phyloP scores from a whole-genome alignment of 2,888 invertebrate genomes.

The Leucophora obtusa region DNA sequence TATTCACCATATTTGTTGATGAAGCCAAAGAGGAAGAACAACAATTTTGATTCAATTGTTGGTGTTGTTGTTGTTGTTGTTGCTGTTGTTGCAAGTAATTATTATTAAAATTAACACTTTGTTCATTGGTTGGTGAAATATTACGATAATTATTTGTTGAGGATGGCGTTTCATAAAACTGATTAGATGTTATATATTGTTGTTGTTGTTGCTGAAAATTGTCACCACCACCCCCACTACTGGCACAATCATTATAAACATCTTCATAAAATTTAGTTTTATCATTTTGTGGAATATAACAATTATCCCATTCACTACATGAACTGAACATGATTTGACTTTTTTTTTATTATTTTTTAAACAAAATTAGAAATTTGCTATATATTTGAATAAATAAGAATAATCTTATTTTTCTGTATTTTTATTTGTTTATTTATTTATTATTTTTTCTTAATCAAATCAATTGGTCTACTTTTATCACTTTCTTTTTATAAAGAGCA shows the following conservation, averaged over 20 bases:
- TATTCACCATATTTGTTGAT: slow-evolving; percentile 60
- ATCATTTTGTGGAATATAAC: slow-evolving; percentile 68
- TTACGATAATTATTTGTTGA: slow-evolving; percentile 16
- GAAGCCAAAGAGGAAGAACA: neutral
- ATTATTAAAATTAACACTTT: slow-evolving; percentile 64
- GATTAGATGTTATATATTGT: slow-evolving; percentile 26
- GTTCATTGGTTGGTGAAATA: slow-evolving; percentile 55
- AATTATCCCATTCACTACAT: slow-evolving; percentile 68
- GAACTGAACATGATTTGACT: slow-evolving; percentile 54
- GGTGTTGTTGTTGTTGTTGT: slow-evolving; percentile 27
- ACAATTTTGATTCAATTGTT: neutral
- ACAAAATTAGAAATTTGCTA: neutral
- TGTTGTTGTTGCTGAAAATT: slow-evolving; percentile 10
- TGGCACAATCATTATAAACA: slow-evolving; percentile 67
- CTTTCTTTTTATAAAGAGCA: slow-evolving; percentile 2
- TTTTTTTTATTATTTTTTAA: slow-evolving; percentile 43
- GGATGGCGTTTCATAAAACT: slow-evolving; percentile 11
- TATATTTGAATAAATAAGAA: neutral
- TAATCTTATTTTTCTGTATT: neutral
- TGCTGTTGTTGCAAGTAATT: slow-evolving; percentile 39
- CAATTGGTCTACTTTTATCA: neutral
- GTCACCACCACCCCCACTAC: slow-evolving; percentile 39
- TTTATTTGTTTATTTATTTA: too few species aligned
- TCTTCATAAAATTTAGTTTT: slow-evolving; percentile 68
- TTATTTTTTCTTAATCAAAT: too few species aligned